Percentiles rank a stretch among this genome's conserved stretches.
Evolutionary conservation across 2,113 vertebrate genomes (phyloP).

Genomic region (Saccopteryx bilineata): DNA sequence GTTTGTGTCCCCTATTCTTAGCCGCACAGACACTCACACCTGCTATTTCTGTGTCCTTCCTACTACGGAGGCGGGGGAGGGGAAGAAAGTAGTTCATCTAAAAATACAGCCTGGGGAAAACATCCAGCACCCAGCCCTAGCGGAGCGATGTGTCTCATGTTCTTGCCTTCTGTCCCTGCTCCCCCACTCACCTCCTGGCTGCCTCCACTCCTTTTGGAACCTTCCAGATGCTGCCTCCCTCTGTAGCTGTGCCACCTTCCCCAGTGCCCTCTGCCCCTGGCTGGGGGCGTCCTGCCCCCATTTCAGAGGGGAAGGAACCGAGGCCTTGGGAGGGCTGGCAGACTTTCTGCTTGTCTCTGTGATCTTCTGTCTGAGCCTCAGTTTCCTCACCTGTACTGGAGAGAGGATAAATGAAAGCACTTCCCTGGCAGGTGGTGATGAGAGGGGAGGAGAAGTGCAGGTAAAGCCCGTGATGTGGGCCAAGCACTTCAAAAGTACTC

Average conservation of each 20-base stretch:
- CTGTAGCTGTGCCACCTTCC: neutral
- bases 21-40: constrained; percentile 58
- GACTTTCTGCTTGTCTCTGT: neutral
- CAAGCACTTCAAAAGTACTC: neutral
- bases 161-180: constrained; percentile 64
- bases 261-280: neutral
- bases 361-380: neutral
- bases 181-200: constrained; percentile 71
- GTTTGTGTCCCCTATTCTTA: constrained; percentile 78
- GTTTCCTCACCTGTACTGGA: neutral
- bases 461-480: rapidly evolving
- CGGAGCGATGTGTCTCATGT: constrained; percentile 43
- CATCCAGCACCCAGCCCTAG: constrained; percentile 52
- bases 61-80: constrained; percentile 80
- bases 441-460: neutral
- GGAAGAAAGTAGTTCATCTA: constrained; percentile 85
- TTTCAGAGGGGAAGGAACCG: neutral
- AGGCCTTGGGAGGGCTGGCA: neutral
- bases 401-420: neutral
- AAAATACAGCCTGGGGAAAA: constrained; percentile 76
- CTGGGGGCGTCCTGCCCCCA: neutral
- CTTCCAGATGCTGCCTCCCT: neutral
- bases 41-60: constrained; percentile 81
- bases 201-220: constrained; percentile 39
- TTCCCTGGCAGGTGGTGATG: neutral